Percentiles rank a stretch among this genome's conserved stretches.
Conservation (phyloP, 2,888 invertebrate genomes). For the Sarcophaga carnaria region DNA sequence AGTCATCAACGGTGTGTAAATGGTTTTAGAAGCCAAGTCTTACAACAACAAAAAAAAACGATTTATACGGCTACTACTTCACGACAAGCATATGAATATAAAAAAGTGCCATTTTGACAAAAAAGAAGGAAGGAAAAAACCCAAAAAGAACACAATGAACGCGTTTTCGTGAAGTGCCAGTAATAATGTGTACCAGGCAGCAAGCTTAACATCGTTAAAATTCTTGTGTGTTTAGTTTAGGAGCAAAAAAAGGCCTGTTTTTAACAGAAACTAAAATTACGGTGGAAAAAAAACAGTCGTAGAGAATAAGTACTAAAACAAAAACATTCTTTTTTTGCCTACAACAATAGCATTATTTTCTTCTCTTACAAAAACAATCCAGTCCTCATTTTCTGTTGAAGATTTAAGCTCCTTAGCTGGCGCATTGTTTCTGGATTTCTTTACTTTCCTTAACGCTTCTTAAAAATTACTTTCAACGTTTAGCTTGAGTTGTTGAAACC, state of each 20-base stretch:
- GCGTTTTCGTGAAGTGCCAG: neutral
- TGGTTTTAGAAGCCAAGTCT: slow-evolving; percentile 13
- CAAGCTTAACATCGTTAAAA: slow-evolving; percentile 64
- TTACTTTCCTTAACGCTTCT: neutral
- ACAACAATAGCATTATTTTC: too few species aligned
- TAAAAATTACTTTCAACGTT: slow-evolving; percentile 26
- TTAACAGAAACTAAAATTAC: neutral
- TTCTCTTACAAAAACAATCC: too few species aligned
- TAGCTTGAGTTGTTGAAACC: neutral
- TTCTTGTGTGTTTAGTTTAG: slow-evolving; percentile 27
- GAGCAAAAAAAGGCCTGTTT: slow-evolving; percentile 12
- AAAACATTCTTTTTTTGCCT: too few species aligned
- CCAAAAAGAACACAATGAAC: too few species aligned
- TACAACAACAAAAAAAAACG: slow-evolving; percentile 10
- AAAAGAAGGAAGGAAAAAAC: neutral
- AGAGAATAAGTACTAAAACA: too few species aligned
- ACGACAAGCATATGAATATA: neutral
- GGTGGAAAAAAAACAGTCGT: too few species aligned
- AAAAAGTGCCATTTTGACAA: slow-evolving; percentile 23
- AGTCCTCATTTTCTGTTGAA: too few species aligned
- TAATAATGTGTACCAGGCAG: slow-evolving; percentile 3
- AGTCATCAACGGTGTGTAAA: neutral
- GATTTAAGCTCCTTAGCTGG: slow-evolving; percentile 2
- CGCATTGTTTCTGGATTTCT: neutral
- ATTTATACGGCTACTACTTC: neutral